These are phyloP conservation scores for Enoplosus armatus DNA, from an alignment of 2,797 vertebrate species.

Conservation along the genomic window DNA sequence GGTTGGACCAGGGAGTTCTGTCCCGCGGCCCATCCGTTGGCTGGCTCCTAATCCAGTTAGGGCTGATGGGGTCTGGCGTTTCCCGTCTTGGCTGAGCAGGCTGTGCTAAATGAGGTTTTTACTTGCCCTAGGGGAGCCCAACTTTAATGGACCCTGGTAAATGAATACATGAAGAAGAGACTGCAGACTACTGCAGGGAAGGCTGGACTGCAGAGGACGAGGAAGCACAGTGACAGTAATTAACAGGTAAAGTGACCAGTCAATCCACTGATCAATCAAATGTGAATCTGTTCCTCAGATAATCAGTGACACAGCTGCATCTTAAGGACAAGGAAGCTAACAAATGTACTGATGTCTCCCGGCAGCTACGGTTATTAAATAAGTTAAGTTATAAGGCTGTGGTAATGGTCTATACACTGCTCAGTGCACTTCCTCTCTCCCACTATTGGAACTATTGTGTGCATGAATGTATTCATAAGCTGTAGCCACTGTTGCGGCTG, in stretches of 20 bases:
- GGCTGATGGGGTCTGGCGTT: conserved; percentile 81
- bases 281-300: conserved; percentile 26
- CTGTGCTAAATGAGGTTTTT: conserved; percentile 86
- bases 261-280: conserved; percentile 51
- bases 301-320: conserved; percentile 24
- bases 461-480: conserved; percentile 77
- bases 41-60: conserved; percentile 86
- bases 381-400: conserved; percentile 29
- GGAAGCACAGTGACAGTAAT: conserved; percentile 66
- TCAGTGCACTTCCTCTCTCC: conserved; percentile 66
- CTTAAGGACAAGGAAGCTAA: conserved; percentile 26
- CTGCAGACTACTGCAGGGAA: conserved; percentile 48
- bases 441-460: conserved; percentile 68
- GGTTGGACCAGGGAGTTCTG: conserved; percentile 81
- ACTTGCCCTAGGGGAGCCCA: conserved; percentile 83
- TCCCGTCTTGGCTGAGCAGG: conserved; percentile 85
- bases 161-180: conserved; percentile 74
- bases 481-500: conserved; percentile 43
- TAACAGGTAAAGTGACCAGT: conserved; percentile 72
- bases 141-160: conserved; percentile 86
- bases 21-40: conserved; percentile 86
- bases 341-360: conserved; percentile 21
- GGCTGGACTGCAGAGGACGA: conserved; percentile 26
- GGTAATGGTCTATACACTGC: conserved; percentile 36
- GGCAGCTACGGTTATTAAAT: conserved; percentile 23